phyloP scores from a whole-genome alignment of 1,140 invertebrate species.

The Saxidomus purpurata region DNA sequence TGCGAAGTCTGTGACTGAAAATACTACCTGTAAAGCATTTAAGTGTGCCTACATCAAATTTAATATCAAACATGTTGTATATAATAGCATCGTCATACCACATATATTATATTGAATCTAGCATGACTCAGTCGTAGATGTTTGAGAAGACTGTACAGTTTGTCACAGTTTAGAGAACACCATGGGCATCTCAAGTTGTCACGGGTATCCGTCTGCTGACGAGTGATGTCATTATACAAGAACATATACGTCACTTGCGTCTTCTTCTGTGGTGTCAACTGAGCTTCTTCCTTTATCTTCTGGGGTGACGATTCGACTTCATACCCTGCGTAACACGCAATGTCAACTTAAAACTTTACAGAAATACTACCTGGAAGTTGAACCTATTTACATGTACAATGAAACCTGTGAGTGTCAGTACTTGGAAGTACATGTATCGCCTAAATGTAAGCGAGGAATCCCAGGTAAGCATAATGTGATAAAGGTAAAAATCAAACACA shows the following conservation, averaged over 20 bases:
- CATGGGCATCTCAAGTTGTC: constrained; percentile 97
- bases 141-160: constrained; percentile 95
- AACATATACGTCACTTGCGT: constrained; percentile 93
- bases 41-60: too few species aligned
- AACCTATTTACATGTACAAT: too few species aligned
- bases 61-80: too few species aligned
- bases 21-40: too few species aligned
- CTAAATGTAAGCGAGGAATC: too few species aligned
- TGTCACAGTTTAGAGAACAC: constrained; percentile 96
- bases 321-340: not conserved
- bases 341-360: not conserved
- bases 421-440: too few species aligned
- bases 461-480: too few species aligned
- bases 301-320: constrained; percentile 9
- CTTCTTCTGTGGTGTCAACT: constrained; percentile 78
- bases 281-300: constrained; percentile 70
- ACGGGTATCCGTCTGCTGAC: constrained; percentile 97
- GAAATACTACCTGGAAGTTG: not conserved
- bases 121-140: constrained; percentile 97
- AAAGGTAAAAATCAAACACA: too few species aligned
- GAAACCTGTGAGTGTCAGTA: too few species aligned
- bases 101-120: constrained; percentile 96
- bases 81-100: too few species aligned
- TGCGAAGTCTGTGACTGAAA: too few species aligned
- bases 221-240: constrained; percentile 97